These are phyloP conservation scores for Tetanocera ferruginea DNA, from an alignment of 2,888 invertebrate species.

Conservation along the genomic window DNA sequence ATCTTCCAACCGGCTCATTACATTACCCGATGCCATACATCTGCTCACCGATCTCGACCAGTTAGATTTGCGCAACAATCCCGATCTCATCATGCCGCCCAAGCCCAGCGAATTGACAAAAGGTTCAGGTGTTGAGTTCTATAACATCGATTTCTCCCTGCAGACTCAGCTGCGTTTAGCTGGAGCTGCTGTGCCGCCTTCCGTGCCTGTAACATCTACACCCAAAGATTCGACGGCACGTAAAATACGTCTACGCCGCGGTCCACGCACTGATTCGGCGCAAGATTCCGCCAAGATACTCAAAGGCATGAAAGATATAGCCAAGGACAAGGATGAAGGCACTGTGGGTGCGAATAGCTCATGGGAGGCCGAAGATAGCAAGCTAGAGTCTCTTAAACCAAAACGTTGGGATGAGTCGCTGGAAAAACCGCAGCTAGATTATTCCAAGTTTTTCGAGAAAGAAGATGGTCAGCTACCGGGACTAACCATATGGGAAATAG, in stretches of 20 bases:
- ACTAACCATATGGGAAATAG: conserved; percentile 97
- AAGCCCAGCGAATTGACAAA: conserved; percentile 88
- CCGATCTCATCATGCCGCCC: conserved; percentile 96
- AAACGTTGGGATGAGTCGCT: conserved; percentile 97
- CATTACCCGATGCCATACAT: conserved; percentile 97
- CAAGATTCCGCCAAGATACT: conserved; percentile 91
- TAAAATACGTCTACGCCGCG: conserved; percentile 88
- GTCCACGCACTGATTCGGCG: conserved; percentile 84
- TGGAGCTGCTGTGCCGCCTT: conserved; percentile 86
- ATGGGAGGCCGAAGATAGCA: conserved; percentile 71
- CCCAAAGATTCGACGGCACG: conserved; percentile 94
- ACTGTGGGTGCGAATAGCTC: conserved; percentile 72
- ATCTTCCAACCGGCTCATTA: conserved; percentile 93
- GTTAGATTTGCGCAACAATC: conserved; percentile 93
- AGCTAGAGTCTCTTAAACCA: conserved; percentile 78
- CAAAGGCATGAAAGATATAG: conserved; percentile 79
- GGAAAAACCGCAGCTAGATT: conserved; percentile 95
- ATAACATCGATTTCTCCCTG: conserved; percentile 98
- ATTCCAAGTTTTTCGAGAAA: conserved; percentile 97
- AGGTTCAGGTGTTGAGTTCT: conserved; percentile 89
- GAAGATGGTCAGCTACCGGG: conserved; percentile 95
- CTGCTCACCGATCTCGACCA: conserved; percentile 89
- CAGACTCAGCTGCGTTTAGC: conserved; percentile 94
- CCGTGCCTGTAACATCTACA: conserved; percentile 76
- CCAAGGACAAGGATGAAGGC: conserved; percentile 77